Evolutionary conservation across 2,113 vertebrate genomes (phyloP).

Genomic region (Myrmophylax atrothorax): DNA sequence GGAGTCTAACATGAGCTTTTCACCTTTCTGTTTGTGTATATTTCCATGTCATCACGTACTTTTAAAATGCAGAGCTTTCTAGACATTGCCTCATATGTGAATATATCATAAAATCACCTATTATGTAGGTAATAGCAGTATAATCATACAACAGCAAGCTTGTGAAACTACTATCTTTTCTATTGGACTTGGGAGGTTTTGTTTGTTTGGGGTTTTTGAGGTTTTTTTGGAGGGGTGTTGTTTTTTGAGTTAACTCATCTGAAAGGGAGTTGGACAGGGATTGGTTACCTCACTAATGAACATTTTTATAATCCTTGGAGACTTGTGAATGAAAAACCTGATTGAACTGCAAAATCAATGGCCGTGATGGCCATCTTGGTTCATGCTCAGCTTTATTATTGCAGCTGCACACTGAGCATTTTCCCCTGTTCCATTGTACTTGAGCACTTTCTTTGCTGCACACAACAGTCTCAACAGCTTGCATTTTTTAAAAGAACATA

Average conservation of each 20-base stretch:
- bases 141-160: not conserved
- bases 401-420: not conserved
- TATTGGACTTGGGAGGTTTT: not conserved
- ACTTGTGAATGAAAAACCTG: constrained; percentile 2
- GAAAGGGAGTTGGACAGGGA: not conserved
- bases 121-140: not conserved
- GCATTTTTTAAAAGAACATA: not conserved
- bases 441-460: not conserved
- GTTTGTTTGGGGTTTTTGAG: not conserved
- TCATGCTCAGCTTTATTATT: not conserved
- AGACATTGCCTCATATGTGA: not conserved
- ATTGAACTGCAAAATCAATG: not conserved
- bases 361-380: not conserved
- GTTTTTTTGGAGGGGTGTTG: not conserved
- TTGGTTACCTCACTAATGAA: not conserved
- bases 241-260: not conserved
- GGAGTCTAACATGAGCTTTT: not conserved
- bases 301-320: not conserved
- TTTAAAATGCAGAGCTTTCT: not conserved
- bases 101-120: not conserved
- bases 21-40: not conserved
- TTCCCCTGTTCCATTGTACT: not conserved
- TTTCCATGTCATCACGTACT: not conserved
- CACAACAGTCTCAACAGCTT: not conserved
- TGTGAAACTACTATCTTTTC: not conserved